These are phyloP conservation scores for Chrysogorgia sp. DNA, from an alignment of 92 coral and sea anemone species.

Conservation along the genomic window DNA sequence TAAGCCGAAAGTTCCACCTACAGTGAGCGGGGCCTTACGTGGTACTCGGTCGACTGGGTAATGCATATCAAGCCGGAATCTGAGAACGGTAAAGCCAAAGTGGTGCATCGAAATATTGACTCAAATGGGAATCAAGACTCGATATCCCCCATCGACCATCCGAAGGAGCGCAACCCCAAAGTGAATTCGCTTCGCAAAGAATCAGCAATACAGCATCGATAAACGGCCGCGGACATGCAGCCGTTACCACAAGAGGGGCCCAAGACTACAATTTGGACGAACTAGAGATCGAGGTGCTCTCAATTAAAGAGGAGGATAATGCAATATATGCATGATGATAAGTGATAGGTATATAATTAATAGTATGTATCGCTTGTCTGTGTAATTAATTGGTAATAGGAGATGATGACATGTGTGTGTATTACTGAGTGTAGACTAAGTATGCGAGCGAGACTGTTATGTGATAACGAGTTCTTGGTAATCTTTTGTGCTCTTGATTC, in stretches of 20 bases:
- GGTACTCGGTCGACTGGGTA: conserved; percentile 3
- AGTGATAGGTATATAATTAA: no score
- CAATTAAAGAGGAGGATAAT: conserved; percentile 25
- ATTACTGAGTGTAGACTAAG: no score
- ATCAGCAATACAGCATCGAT: conserved; percentile 1
- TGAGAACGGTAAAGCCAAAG: conserved; percentile 14
- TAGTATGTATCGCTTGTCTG: no score
- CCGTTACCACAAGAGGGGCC: not conserved
- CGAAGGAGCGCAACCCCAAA: not conserved
- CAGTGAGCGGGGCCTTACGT: conserved; percentile 7
- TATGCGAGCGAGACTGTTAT: no score
- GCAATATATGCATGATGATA: no score
- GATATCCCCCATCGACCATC: not conserved
- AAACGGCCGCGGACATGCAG: conserved; percentile 1
- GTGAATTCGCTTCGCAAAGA: not conserved
- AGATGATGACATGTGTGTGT: no score
- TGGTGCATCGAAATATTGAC: conserved; percentile 2
- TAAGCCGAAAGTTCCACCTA: conserved; percentile 11
- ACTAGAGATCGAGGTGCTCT: conserved; percentile 30
- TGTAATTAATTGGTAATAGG: no score
- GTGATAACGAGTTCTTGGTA: no score
- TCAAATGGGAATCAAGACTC: not conserved
- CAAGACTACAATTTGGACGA: conserved; percentile 7
- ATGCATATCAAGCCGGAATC: conserved; percentile 16
- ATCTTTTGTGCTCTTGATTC: no score